phyloP scores from a whole-genome alignment of 2,888 invertebrate genomes.

The Papilio elwesi region DNA sequence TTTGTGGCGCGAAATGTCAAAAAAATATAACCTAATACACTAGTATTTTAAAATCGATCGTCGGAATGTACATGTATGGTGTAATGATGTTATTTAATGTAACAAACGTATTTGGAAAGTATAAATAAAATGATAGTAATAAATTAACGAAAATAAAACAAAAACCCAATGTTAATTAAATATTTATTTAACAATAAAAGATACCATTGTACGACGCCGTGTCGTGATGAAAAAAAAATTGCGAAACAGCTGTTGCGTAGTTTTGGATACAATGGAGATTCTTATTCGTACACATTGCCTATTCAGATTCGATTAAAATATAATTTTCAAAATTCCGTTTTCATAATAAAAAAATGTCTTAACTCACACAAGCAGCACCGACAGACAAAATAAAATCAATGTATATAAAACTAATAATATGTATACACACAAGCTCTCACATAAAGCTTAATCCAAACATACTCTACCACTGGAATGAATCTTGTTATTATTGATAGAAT shows the following conservation, averaged over 20 bases:
- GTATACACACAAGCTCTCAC: conserved; percentile 69
- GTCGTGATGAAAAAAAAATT: conserved; percentile 60
- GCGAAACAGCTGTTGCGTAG: conserved; percentile 47
- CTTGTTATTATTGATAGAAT: conserved; percentile 66
- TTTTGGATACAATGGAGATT: conserved; percentile 69
- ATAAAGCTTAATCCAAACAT: conserved; percentile 76
- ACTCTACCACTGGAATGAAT: conserved; percentile 80
- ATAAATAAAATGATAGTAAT: conserved; percentile 33
- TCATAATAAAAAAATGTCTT: conserved; percentile 42
- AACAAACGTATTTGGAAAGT: conserved; percentile 32
- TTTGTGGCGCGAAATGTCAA: conserved; percentile 3
- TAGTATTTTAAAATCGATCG: too few relatives aligned
- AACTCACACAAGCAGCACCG: conserved; percentile 71
- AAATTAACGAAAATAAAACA: conserved; percentile 67
- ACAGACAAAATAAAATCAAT: conserved; percentile 66
- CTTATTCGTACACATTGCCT: conserved; percentile 49
- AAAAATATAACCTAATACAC: conserved; percentile 10
- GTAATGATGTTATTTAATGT: neutral
- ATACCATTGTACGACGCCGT: conserved; percentile 66
- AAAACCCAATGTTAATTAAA: conserved; percentile 76
- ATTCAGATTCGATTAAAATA: conserved; percentile 33
- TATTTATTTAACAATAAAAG: conserved; percentile 81
- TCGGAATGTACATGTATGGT: neutral
- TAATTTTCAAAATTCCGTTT: conserved; percentile 27
- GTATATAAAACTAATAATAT: conserved; percentile 72